Conservation (phyloP, 2,113 vertebrate species). For the Sinocyclocheilus rhinocerous region DNA sequence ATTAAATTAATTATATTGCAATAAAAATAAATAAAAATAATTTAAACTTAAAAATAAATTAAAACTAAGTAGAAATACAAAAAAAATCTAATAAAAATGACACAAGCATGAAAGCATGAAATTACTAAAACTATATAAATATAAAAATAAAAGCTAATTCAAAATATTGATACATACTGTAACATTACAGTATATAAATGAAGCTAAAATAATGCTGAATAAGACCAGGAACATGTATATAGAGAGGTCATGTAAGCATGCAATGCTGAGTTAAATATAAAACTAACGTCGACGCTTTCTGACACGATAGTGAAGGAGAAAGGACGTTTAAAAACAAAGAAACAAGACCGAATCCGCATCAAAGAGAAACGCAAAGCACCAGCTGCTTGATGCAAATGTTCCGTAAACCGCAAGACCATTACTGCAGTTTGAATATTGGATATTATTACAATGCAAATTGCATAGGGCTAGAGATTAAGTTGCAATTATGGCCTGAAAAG, state of each 20-base stretch:
- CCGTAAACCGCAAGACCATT: conserved; percentile 49
- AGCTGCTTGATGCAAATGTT: conserved; percentile 55
- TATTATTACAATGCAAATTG: conserved; percentile 62
- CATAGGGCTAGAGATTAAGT: conserved; percentile 58
- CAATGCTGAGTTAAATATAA: background rate
- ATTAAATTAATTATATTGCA: background rate
- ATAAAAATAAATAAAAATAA: background rate
- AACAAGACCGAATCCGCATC: conserved; percentile 30
- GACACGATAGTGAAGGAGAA: background rate
- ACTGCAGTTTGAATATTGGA: conserved; percentile 60
- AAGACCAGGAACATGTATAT: background rate
- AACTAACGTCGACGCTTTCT: background rate
- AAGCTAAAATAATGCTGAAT: background rate
- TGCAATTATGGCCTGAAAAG: conserved; percentile 60
- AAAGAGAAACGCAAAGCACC: conserved; percentile 47
- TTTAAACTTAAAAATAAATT: background rate
- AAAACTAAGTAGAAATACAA: no score
- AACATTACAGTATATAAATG: background rate
- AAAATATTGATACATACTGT: background rate
- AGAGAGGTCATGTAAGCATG: background rate
- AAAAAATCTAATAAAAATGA: no score
- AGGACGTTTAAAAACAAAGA: background rate
- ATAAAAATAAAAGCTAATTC: background rate
- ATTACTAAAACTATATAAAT: background rate
- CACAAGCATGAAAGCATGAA: no score